These are phyloP conservation scores for Eumerus sabulonum DNA, from an alignment of 2,888 invertebrate species.

Conservation along the genomic window DNA sequence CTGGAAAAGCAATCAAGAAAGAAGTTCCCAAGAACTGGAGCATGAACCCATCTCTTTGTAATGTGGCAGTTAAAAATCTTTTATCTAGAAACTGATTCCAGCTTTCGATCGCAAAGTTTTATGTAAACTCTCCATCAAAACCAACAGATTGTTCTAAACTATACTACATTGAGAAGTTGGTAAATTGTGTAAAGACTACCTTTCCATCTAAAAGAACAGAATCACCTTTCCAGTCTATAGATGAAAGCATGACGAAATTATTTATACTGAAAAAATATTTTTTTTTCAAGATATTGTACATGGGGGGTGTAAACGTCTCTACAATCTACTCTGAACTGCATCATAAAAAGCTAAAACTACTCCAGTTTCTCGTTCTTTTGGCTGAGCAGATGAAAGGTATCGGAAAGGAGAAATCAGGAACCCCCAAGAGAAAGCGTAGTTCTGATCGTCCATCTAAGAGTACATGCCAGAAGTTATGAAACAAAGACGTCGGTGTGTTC, in stretches of 20 bases:
- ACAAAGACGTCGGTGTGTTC: background rate
- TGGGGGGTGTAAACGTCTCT: slow-evolving; percentile 2
- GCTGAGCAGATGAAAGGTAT: slow-evolving; percentile 13
- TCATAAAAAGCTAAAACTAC: slow-evolving; percentile 10
- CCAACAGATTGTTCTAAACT: slow-evolving; percentile 10
- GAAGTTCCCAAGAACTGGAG: slow-evolving; percentile 32
- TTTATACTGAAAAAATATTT: too few relatives aligned
- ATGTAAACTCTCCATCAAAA: slow-evolving; percentile 1
- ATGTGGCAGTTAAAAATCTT: slow-evolving; percentile 23
- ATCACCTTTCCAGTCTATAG: slow-evolving; percentile 25
- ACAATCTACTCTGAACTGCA: slow-evolving; percentile 12
- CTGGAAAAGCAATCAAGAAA: slow-evolving; percentile 31
- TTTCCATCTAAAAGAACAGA: slow-evolving; percentile 17
- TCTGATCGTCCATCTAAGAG: slow-evolving; percentile 6
- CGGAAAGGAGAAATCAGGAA: slow-evolving; percentile 19
- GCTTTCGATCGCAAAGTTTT: background rate
- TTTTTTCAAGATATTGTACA: slow-evolving; percentile 10
- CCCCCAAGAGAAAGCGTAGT: slow-evolving; percentile 1
- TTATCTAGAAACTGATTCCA: slow-evolving; percentile 10
- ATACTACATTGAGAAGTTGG: slow-evolving; percentile 10
- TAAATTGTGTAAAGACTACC: slow-evolving; percentile 22
- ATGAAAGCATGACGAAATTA: slow-evolving; percentile 24
- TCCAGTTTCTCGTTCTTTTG: slow-evolving; percentile 9
- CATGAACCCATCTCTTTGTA: slow-evolving; percentile 34
- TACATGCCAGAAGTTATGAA: slow-evolving; percentile 1